Conservation (phyloP, 1,140 invertebrate species). For the Drosophila bocqueti region DNA sequence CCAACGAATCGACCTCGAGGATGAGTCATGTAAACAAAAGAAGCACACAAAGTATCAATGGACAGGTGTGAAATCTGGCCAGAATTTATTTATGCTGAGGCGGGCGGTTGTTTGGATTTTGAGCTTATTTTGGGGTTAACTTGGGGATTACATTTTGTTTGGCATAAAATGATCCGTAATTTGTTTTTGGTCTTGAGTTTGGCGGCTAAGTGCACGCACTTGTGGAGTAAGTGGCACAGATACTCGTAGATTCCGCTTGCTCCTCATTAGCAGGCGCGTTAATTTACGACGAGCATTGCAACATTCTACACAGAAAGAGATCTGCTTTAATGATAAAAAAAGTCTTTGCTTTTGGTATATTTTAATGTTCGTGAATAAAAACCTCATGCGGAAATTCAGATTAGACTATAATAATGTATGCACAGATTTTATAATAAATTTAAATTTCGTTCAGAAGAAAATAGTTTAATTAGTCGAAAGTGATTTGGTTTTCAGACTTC, state of each 20-base stretch:
- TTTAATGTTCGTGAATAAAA: neutral
- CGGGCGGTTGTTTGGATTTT: conserved; percentile 63
- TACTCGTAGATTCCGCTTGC: conserved; percentile 35
- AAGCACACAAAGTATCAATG: conserved; percentile 30
- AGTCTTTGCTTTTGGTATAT: neutral
- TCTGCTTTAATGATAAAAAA: neutral
- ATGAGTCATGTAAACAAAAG: conserved; percentile 79
- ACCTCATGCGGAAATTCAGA: no score
- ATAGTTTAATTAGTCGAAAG: no score
- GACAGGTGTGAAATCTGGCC: conserved; percentile 63
- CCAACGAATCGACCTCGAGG: conserved; percentile 41
- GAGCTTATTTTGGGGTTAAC: conserved; percentile 21
- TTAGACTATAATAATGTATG: neutral
- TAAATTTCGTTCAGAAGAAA: no score
- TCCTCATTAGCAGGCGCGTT: conserved; percentile 66
- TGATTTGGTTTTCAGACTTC: no score
- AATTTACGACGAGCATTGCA: conserved; percentile 67
- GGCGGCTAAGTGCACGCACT: conserved; percentile 72
- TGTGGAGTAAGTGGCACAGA: conserved; percentile 64
- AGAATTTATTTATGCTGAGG: conserved; percentile 58
- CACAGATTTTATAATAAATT: neutral
- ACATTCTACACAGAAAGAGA: conserved; percentile 26
- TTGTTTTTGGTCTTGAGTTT: conserved; percentile 67
- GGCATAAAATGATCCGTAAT: conserved; percentile 60
- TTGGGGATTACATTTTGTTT: conserved; percentile 58